Percentiles rank a stretch among this genome's conserved stretches.
phyloP scores from a whole-genome alignment of 2,113 vertebrate genomes.

The Heterochromis multidens region DNA sequence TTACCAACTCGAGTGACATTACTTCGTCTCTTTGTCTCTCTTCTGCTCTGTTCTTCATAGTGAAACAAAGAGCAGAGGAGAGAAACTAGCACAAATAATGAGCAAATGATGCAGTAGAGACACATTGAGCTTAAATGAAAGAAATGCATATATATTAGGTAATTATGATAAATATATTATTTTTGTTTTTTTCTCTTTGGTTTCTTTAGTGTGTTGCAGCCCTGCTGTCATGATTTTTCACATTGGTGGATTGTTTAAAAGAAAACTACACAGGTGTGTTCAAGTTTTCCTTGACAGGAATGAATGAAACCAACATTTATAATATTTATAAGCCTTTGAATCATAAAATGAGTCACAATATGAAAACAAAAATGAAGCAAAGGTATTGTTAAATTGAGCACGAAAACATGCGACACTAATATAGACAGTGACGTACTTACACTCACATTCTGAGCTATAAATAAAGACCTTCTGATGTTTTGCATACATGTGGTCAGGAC shows the following conservation, averaged over 20 bases:
- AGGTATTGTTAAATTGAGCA: neutral
- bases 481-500: neutral
- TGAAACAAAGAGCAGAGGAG: neutral
- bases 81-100: neutral
- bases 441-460: neutral
- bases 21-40: neutral
- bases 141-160: neutral
- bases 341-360: neutral
- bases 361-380: neutral
- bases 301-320: neutral
- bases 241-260: neutral
- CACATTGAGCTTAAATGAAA: neutral
- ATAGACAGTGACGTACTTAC: neutral
- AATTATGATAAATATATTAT: accelerated
- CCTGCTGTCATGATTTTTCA: neutral
- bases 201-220: neutral
- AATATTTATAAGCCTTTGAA: no score
- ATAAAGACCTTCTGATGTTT: neutral
- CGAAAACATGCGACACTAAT: neutral
- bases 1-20: neutral
- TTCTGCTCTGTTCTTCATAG: neutral
- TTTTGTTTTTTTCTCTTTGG: neutral
- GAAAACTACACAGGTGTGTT: neutral
- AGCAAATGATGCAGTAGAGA: neutral
- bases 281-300: neutral